Percentiles rank a stretch among this genome's conserved stretches.
phyloP scores from a whole-genome alignment of 2,888 invertebrate species.

The Drosophila koepferae region DNA sequence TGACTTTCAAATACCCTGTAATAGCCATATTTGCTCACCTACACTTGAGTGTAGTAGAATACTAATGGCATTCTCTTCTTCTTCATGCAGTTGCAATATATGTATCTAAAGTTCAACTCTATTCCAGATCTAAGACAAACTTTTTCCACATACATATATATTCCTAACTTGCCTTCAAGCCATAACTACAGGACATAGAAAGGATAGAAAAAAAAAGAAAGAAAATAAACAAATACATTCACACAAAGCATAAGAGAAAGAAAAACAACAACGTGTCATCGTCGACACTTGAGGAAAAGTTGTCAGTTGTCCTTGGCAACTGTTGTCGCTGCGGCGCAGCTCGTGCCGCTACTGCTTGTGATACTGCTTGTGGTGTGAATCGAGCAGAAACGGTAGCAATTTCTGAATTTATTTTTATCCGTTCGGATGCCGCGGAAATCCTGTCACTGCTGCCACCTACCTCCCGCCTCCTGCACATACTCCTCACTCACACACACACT shows the following conservation, averaged over 20 bases:
- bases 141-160: too few relatives aligned
- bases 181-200: slow-evolving; percentile 2
- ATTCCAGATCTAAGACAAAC: neutral
- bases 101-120: too few relatives aligned
- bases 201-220: slow-evolving; percentile 10
- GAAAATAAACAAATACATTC: neutral
- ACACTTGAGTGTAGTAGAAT: neutral
- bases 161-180: neutral
- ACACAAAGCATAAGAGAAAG: neutral
- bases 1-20: neutral
- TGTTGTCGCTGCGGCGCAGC: slow-evolving; percentile 11
- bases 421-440: slow-evolving; percentile 79
- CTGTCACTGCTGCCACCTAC: slow-evolving; percentile 49
- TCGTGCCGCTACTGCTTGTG: slow-evolving; percentile 8
- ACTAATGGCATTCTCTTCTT: neutral
- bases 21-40: neutral
- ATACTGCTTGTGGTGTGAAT: slow-evolving; percentile 23
- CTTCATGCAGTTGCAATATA: neutral
- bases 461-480: neutral
- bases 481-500: neutral
- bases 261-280: slow-evolving; percentile 43
- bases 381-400: slow-evolving; percentile 74
- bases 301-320: slow-evolving; percentile 59
- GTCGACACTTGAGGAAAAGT: slow-evolving; percentile 72
- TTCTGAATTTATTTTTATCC: slow-evolving; percentile 81